Conservation (phyloP, 2,888 invertebrate genomes). For the Volucella zonaria region DNA sequence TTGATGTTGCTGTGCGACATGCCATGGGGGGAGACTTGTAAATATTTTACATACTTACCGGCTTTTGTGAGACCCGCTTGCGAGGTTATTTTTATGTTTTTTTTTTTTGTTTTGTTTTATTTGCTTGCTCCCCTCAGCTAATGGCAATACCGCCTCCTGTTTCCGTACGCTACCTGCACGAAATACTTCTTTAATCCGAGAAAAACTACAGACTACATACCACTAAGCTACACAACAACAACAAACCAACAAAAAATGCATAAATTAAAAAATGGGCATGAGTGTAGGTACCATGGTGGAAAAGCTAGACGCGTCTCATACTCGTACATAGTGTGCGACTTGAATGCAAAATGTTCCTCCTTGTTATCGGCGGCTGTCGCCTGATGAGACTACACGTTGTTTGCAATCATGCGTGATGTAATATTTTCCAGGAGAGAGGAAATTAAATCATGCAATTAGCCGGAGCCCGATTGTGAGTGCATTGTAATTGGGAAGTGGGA, state of each 20-base stretch:
- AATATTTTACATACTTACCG: slow-evolving; percentile 64
- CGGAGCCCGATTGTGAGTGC: slow-evolving; percentile 69
- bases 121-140: slow-evolving; percentile 26
- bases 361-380: slow-evolving; percentile 9
- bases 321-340: slow-evolving; percentile 36
- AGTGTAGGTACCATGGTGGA: slow-evolving; percentile 20
- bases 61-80: slow-evolving; percentile 25
- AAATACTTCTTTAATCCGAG: slow-evolving; percentile 63
- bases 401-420: slow-evolving; percentile 71
- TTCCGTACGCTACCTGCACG: slow-evolving; percentile 67
- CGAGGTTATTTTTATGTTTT: background rate
- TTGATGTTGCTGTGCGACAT: slow-evolving; percentile 42
- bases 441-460: slow-evolving; percentile 74
- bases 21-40: slow-evolving; percentile 41
- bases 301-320: slow-evolving; percentile 5
- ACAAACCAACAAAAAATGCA: slow-evolving; percentile 47
- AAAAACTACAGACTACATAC: slow-evolving; percentile 7
- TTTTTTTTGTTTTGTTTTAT: background rate
- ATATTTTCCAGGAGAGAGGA: slow-evolving; percentile 70
- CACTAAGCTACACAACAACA: too few species aligned
- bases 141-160: slow-evolving; percentile 71
- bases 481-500: slow-evolving; percentile 64
- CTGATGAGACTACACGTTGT: slow-evolving; percentile 23
- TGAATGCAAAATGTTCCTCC: slow-evolving; percentile 49
- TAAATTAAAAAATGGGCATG: slow-evolving; percentile 65